Percentiles rank a stretch among this genome's conserved stretches.
phyloP scores from a whole-genome alignment of 1,140 invertebrate species.

The Anastrepha ludens region DNA sequence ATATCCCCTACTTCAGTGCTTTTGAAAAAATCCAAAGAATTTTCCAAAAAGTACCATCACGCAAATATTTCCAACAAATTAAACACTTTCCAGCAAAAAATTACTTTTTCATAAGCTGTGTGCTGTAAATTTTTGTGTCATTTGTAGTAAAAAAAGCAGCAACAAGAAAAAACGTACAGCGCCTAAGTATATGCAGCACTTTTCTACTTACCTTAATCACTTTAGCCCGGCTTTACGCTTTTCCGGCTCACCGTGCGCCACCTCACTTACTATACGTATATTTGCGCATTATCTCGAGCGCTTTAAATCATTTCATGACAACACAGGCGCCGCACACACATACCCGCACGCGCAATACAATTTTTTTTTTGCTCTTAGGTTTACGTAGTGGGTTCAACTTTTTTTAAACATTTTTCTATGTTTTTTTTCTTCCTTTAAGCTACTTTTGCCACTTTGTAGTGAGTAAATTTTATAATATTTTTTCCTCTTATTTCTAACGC shows the following conservation, averaged over 20 bases:
- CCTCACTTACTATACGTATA: not conserved
- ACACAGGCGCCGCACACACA: not conserved
- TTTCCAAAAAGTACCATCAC: too few species aligned
- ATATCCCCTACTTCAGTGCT: too few species aligned
- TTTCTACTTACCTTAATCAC: conserved; percentile 30
- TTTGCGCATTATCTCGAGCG: not conserved
- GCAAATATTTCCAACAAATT: not conserved
- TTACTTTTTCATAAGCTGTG: not conserved
- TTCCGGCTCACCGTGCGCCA: not conserved
- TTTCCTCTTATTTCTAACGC: not conserved
- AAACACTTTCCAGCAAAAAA: not conserved
- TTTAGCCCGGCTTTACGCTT: not conserved
- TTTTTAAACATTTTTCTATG: not conserved
- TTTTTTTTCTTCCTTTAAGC: not conserved
- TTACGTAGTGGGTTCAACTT: not conserved
- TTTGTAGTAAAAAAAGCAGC: not conserved
- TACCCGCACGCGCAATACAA: not conserved
- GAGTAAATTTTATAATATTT: not conserved
- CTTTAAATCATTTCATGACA: conserved; percentile 4
- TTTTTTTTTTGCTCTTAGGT: not conserved
- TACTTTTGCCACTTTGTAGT: not conserved
- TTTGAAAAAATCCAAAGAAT: too few species aligned
- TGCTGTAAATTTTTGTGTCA: too few species aligned
- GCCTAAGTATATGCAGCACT: conserved; percentile 22
- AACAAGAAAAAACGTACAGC: not conserved